These are phyloP conservation scores for Lottia gigantea DNA, from an alignment of 2,888 invertebrate genomes.

Conservation along the genomic window DNA sequence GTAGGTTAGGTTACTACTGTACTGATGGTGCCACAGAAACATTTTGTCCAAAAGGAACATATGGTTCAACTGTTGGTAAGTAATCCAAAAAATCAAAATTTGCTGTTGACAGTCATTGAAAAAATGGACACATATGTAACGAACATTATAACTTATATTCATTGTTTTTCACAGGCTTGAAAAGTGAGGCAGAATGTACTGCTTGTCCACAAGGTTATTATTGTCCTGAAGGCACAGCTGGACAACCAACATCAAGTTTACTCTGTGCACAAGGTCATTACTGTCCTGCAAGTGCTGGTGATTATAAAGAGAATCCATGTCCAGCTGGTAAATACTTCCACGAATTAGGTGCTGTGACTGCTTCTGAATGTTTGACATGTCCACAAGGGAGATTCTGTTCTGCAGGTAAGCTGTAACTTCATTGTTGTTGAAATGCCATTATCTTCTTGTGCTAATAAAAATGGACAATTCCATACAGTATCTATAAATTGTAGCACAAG, in stretches of 20 bases:
- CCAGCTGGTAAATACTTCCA: conserved; percentile 50
- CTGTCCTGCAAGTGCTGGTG: conserved; percentile 53
- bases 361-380: conserved; percentile 53
- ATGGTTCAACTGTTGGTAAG: conserved; percentile 43
- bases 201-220: conserved; percentile 61
- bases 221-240: conserved; percentile 59
- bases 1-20: conserved; percentile 62
- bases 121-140: too few species aligned
- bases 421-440: too few species aligned
- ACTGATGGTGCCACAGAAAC: conserved; percentile 49
- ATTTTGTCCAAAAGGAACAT: conserved; percentile 58
- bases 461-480: too few species aligned
- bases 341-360: conserved; percentile 42
- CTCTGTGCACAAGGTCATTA: conserved; percentile 55
- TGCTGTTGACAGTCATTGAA: too few species aligned
- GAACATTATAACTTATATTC: too few species aligned
- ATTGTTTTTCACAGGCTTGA: conserved; percentile 37
- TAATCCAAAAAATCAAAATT: too few species aligned
- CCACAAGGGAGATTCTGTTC: conserved; percentile 60
- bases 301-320: conserved; percentile 55
- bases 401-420: conserved; percentile 22
- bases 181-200: conserved; percentile 43
- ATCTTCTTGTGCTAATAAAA: too few species aligned
- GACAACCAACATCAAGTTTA: conserved; percentile 41
- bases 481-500: too few species aligned